Base-by-base conservation (phyloP, 2,113 vertebrate genomes). In the Eulemur rufifrons region DNA sequence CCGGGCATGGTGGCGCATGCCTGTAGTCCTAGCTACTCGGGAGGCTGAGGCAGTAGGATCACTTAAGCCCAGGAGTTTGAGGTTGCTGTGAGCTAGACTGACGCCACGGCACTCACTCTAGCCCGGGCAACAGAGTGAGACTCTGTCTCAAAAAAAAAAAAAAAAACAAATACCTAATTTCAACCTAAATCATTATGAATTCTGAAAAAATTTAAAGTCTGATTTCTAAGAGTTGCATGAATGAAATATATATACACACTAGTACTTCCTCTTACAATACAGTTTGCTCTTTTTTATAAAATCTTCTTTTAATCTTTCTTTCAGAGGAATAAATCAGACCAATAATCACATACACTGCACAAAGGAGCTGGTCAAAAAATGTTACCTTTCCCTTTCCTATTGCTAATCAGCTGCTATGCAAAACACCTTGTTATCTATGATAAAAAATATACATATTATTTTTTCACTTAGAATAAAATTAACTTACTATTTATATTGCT, bases 131-230 rank as follows among this genome's bases (percentile, higher is more conserved):
- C n/a, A n/a, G n/a, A n/a, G n/a, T n/a, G n/a, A n/a, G n/a, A n/a
- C n/a, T n/a, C n/a, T n/a, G n/a, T n/a, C n/a, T n/a, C n/a, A n/a
- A n/a, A n/a, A n/a, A n/a, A n/a, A n/a, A n/a, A n/a, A n/a, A n/a
- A n/a, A n/a, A n/a, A n/a, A n/a, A n/a, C 69, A 95, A 85, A 94
- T 32, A 77, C 23, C 34, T 87, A 94, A 88, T 93, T 56, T 92
- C 12, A 84, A 5, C 13, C 25, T 71, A 71, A 64, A 78, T 73
- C 71, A 78, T 73, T 56, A 73, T 32, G 23, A 25, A 73, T 88
- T 91, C 42, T 61, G 86, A 94, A 91, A 66, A 88, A n/a, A 71
- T n/a, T 56, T 61, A 52, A 97, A 95, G 69, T 95, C 52, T 91
- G 69, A 83, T 47, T 94, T 91, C 50, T 50, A 66, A 66, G 45